Conservation (phyloP, 2,113 vertebrate genomes). For the Ailuropoda melanoleuca region DNA sequence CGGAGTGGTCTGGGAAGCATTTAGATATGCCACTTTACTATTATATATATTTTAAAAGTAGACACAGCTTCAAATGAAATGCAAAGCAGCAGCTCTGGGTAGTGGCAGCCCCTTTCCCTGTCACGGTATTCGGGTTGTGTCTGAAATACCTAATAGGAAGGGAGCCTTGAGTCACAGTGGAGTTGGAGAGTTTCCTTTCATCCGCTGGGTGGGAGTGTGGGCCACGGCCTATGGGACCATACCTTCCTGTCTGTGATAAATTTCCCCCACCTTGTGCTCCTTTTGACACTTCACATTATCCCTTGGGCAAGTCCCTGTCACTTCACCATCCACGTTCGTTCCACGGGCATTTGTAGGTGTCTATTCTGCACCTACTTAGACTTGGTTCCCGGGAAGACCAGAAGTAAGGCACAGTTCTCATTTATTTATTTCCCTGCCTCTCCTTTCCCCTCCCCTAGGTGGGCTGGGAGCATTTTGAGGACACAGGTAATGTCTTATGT, state of each 20-base stretch:
- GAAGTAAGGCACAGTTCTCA: neutral
- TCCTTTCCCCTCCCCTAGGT: fast-evolving
- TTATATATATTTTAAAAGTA: slow-evolving; percentile 15
- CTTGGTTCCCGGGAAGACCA: neutral
- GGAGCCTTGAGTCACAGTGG: neutral
- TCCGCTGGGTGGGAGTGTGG: neutral
- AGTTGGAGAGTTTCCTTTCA: neutral
- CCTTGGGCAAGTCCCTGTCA: neutral
- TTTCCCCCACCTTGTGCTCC: neutral
- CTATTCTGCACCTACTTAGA: neutral
- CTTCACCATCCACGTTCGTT: neutral
- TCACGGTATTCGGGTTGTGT: neutral
- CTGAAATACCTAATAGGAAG: neutral
- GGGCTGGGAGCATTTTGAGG: neutral
- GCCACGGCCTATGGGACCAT: neutral
- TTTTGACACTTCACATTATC: neutral
- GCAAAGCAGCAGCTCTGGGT: slow-evolving; percentile 20
- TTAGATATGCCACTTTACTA: neutral
- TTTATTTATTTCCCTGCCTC: neutral
- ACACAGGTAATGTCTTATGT: neutral
- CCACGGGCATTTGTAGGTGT: fast-evolving
- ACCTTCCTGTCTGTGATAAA: neutral
- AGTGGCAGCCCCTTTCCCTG: neutral
- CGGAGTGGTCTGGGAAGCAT: neutral
- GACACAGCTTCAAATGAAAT: slow-evolving; percentile 41